Conservation (phyloP, 2,113 vertebrate genomes). For the Odontophorus gujanensis region DNA sequence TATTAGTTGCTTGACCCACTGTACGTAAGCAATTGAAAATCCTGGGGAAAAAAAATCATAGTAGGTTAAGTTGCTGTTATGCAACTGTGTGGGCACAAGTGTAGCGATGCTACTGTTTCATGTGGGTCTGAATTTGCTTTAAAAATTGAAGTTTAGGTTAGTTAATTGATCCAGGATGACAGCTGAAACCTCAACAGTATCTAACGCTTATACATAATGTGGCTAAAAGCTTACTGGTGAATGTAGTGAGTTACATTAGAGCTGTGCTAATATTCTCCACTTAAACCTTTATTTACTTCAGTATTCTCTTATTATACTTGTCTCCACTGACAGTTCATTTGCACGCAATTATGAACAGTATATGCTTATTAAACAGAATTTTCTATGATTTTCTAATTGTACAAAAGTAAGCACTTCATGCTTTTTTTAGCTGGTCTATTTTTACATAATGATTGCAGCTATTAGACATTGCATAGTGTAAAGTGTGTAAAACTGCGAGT, state of each 20-base stretch:
- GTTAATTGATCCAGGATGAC: neutral
- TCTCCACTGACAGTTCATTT: constrained; percentile 37
- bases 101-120: neutral
- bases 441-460: constrained; percentile 2
- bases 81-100: neutral
- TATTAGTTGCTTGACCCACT: neutral
- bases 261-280: neutral
- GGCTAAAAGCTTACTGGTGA: neutral
- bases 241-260: constrained; percentile 20
- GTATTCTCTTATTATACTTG: neutral
- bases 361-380: constrained; percentile 26
- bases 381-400: constrained; percentile 15
- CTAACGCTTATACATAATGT: neutral
- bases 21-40: neutral
- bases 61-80: neutral
- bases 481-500: neutral
- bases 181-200: neutral
- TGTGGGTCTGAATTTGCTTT: neutral
- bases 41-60: neutral
- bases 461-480: neutral
- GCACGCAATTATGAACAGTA: neutral
- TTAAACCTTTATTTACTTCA: constrained; percentile 6
- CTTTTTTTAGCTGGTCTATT: neutral
- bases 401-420: neutral
- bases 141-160: neutral